Base-by-base conservation (phyloP, 2,797 vertebrate species). In the Urophycis tenuis region DNA sequence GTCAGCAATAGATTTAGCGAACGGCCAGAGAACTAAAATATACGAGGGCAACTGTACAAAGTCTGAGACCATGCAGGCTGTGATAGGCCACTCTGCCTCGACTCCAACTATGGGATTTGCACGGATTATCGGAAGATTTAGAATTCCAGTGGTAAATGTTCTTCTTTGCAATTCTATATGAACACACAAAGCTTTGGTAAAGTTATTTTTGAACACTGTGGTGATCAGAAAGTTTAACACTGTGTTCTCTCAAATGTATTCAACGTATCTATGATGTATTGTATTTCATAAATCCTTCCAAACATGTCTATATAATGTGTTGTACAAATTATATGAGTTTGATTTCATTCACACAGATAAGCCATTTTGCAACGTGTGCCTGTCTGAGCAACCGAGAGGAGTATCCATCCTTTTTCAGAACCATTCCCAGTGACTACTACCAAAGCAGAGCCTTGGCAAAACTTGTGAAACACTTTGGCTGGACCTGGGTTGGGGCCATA, bases 1-100 rank as follows among this genome's bases (percentile, higher is more conserved):
- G 84, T 82, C 90, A 67, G 87, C 89, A 15, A 60, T 91, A 74
- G 75, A 85, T 72, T 84, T 90, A 79, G 70, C 87, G 25, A 92
- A 39, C 41, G 82, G 82, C 30, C 82, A 81, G 73, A 79, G 82
- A 39, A 74, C 64, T 32, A 41, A 82, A 72, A 76, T 84, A 76
- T 67, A 81, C 30, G 81, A 79, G 70, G 80, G 25, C 41, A 85
- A 77, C 25, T 91, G 89, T 72, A 81, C 81, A 12, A 83, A 82
- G 41, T 49, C 82, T 69, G 78, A 78, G 60, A 84, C 82, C 14
- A 85, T 82, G 32, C 87, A 83, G 64, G 89, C 88, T n/a, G 84
- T 91, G 34, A 78, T 91, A 34, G 90, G 90, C 41, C 90, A 92
- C 81, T 92, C 90, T 72, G 89, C 77, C 76, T 91, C 89, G 35